Conservation (phyloP, 2,888 invertebrate species). For the Urechis unicinctus region DNA sequence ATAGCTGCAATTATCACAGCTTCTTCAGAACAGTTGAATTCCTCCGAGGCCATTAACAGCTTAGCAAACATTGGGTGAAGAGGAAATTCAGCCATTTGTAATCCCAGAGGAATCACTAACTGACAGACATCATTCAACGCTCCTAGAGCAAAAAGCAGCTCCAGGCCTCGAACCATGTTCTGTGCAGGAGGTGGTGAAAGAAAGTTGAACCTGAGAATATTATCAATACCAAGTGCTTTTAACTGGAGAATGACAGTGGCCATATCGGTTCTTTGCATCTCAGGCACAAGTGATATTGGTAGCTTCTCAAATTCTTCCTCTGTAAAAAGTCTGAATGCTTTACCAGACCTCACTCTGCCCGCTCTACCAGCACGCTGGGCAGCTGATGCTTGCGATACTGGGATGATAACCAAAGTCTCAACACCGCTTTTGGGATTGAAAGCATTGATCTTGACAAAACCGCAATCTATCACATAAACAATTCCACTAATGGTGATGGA, state of each 20-base stretch:
- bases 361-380: slow-evolving; percentile 87
- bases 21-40: slow-evolving; percentile 88
- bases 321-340: slow-evolving; percentile 55
- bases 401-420: slow-evolving; percentile 66
- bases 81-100: slow-evolving; percentile 86
- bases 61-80: slow-evolving; percentile 80
- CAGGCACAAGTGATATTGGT: slow-evolving; percentile 65
- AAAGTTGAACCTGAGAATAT: slow-evolving; percentile 84
- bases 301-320: slow-evolving; percentile 72
- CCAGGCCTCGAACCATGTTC: slow-evolving; percentile 75
- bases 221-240: slow-evolving; percentile 89
- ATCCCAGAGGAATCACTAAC: slow-evolving; percentile 72
- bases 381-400: slow-evolving; percentile 81
- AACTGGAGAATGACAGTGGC: slow-evolving; percentile 78
- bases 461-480: slow-evolving; percentile 88
- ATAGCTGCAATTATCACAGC: slow-evolving; percentile 82
- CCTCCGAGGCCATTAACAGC: slow-evolving; percentile 68
- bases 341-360: slow-evolving; percentile 73
- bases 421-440: slow-evolving; percentile 72
- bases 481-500: slow-evolving; percentile 92
- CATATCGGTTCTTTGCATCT: slow-evolving; percentile 85
- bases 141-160: slow-evolving; percentile 76
- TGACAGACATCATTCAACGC: slow-evolving; percentile 71
- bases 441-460: slow-evolving; percentile 90
- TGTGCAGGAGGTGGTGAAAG: slow-evolving; percentile 87